A percentile compares a stretch with the other conserved stretches of the same genome.
Conservation (phyloP, 2,797 vertebrate genomes). For the Muraenolepis orangiensis region DNA sequence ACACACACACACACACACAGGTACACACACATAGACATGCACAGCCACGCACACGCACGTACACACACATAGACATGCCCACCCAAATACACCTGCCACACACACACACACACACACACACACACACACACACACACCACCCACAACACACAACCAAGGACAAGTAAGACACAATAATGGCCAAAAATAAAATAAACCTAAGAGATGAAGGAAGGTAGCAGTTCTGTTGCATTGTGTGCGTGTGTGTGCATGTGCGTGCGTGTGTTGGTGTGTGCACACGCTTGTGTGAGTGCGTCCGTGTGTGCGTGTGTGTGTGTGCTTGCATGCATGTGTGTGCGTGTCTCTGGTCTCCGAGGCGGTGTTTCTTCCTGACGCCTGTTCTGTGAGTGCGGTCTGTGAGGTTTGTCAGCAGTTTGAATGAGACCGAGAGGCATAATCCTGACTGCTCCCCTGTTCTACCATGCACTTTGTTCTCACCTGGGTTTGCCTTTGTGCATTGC, state of each 20-base stretch:
- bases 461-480: not conserved
- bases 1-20: not conserved
- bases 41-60: not conserved
- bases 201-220: not conserved
- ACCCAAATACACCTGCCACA: not conserved
- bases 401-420: constrained; percentile 5
- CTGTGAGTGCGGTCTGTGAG: not conserved
- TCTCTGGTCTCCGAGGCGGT: not conserved
- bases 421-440: not conserved
- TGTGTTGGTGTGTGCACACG: no score
- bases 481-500: not conserved
- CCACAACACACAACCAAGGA: not conserved
- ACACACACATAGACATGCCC: not conserved
- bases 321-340: not conserved
- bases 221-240: not conserved
- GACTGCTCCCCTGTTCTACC: not conserved
- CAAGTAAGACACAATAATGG: not conserved
- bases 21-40: not conserved
- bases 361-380: not conserved
- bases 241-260: no score
- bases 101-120: not conserved
- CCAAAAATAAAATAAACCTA: not conserved
- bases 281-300: no score
- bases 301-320: no score
- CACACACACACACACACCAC: not conserved